phyloP scores from a whole-genome alignment of 2,797 vertebrate species.

The Bradypus variegatus region DNA sequence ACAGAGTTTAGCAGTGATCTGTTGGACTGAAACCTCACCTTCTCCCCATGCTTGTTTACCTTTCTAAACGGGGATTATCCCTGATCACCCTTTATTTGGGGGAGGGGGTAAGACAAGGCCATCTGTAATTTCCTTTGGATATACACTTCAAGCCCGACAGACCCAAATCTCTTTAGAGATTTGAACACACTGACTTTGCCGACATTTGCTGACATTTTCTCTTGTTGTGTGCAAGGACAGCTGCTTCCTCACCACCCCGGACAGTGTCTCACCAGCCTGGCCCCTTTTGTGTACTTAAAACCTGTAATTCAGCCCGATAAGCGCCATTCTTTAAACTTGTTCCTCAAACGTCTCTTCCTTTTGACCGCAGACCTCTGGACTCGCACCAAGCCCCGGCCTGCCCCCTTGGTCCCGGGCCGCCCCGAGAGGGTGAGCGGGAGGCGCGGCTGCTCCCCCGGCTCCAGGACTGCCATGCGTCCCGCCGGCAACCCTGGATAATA shows the following conservation, averaged over 20 bases:
- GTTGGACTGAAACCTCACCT: background rate
- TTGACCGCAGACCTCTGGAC: background rate
- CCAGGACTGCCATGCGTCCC: background rate
- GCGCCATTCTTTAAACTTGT: background rate
- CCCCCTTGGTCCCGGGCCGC: rapidly evolving
- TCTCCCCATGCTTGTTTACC: background rate
- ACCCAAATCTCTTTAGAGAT: background rate
- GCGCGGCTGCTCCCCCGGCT: no score
- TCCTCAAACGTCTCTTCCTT: background rate
- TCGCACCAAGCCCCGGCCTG: background rate
- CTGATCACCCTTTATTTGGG: background rate
- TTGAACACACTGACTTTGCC: rapidly evolving
- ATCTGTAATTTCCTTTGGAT: background rate
- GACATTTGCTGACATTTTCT: background rate
- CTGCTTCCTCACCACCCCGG: background rate
- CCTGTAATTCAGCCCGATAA: background rate
- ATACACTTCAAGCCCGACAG: background rate
- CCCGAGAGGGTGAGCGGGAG: background rate
- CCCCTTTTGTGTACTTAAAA: background rate
- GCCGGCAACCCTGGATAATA: background rate
- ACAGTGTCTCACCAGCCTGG: background rate
- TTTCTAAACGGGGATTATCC: background rate
- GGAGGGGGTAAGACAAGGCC: background rate
- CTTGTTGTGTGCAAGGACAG: background rate
- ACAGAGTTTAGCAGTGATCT: background rate